Base-by-base conservation (phyloP, 2,797 vertebrate species). In the Diceros bicornis region DNA sequence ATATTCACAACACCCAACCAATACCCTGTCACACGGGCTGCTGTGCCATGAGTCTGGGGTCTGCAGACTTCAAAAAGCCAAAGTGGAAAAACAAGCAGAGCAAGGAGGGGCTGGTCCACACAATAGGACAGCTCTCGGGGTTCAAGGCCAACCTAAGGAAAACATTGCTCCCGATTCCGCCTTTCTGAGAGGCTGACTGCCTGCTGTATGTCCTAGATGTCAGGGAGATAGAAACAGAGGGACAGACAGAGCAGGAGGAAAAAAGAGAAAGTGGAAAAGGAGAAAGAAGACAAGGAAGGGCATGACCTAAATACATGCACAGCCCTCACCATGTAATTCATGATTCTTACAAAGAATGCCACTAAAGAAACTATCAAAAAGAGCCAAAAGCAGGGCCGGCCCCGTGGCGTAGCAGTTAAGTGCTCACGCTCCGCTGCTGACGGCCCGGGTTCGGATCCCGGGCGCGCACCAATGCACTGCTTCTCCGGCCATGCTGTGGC, bases 41-140 rank as follows among this genome's bases (percentile, higher is more conserved):
- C 34, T 75, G 79, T 93, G 96, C 82, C 97, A 98, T 87, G 85
- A 98, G 92, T 97, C 74, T 3, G 85, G 96, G 97, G 96, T 59
- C 94, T 91, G 81, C 92, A 89, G 97, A 97, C 52, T 44, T 47
- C 20, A 29, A 71, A 69, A 71, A 50, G n/a, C n/a, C 64, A 55
- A 29, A 13, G 34, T 4, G 6, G 55, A 52, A 17, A 37, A 71
- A 11, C 18, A 23, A 29, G 55, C 8, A 16, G 21, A 23, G 18
- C 77, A 1, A 75, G 23, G 0, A 86, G 52, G 91, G 57, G 66
- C 97, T 94, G 88, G 96, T 68, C 57, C 55, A 59, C 32, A 57
- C 0, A 0, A 89, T 10, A 59, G 92, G 78, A 97, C 0, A 23
- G 94, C 0, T 5, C 95, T 89, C 32, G 72, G 44, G 61, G 64